phyloP scores from a whole-genome alignment of 2,888 invertebrate species.

The Alviniconcha strummeri region DNA sequence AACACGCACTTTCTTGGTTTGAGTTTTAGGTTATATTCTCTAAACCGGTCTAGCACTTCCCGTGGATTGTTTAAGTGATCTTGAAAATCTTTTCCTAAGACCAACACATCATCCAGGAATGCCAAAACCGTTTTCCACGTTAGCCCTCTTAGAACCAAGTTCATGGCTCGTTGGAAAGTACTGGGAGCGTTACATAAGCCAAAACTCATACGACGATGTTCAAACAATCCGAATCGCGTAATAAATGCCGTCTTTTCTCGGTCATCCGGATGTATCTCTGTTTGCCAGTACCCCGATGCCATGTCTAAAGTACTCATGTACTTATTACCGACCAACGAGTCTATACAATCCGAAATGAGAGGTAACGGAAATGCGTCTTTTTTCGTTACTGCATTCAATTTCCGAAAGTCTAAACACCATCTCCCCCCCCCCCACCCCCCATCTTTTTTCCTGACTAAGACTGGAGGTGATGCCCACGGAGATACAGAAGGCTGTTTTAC shows the following conservation, averaged over 20 bases:
- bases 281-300: slow-evolving; percentile 41
- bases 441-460: slow-evolving; percentile 7
- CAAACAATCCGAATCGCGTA: slow-evolving; percentile 44
- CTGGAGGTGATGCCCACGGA: slow-evolving; percentile 21
- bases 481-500: not conserved
- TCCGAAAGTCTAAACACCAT: slow-evolving; percentile 18
- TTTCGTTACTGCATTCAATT: not conserved
- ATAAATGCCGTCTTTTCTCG: slow-evolving; percentile 45
- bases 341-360: not conserved
- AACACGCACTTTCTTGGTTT: slow-evolving; percentile 44
- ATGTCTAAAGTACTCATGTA: slow-evolving; percentile 10
- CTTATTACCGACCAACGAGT: not conserved
- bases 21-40: slow-evolving; percentile 34
- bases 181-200: slow-evolving; percentile 47
- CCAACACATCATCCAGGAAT: slow-evolving; percentile 49
- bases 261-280: slow-evolving; percentile 33
- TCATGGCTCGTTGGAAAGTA: slow-evolving; percentile 40
- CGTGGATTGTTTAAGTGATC: slow-evolving; percentile 39
- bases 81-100: slow-evolving; percentile 40
- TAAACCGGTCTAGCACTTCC: slow-evolving; percentile 32
- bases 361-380: slow-evolving; percentile 24
- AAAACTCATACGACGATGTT: slow-evolving; percentile 44
- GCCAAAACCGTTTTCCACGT: slow-evolving; percentile 43
- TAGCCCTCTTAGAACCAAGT: slow-evolving; percentile 39
- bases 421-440: not conserved